Conservation (phyloP, 2,113 vertebrate species). For the Boleophthalmus pectinirostris region DNA sequence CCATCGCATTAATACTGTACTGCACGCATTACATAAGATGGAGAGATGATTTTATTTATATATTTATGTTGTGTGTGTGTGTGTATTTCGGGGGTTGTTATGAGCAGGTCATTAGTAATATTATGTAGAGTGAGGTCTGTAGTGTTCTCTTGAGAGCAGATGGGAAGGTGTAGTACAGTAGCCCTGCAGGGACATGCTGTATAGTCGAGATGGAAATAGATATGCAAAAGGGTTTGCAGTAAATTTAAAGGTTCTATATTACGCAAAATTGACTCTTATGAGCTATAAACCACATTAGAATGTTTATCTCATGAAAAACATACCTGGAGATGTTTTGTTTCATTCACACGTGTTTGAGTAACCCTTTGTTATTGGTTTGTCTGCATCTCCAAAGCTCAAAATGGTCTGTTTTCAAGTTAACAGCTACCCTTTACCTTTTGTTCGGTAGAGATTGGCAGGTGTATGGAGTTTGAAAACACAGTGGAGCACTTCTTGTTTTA, state of each 20-base stretch:
- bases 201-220: neutral
- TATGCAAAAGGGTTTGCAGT: neutral
- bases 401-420: no score
- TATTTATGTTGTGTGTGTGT: neutral
- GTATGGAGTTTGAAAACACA: no score
- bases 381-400: no score
- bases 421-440: no score
- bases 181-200: neutral
- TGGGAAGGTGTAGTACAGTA: neutral
- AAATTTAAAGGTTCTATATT: neutral
- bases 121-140: neutral
- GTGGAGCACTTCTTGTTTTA: no score
- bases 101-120: constrained; percentile 1
- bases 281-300: no score
- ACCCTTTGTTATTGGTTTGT: no score
- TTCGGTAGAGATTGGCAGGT: no score
- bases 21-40: constrained; percentile 14
- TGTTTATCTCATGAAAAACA: no score
- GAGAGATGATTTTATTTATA: neutral
- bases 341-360: no score
- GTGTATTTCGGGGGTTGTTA: neutral
- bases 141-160: neutral
- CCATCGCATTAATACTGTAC: constrained; percentile 7
- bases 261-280: no score
- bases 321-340: no score